phyloP scores from a whole-genome alignment of 2,888 invertebrate species.

The Psococerastis gibbosa region DNA sequence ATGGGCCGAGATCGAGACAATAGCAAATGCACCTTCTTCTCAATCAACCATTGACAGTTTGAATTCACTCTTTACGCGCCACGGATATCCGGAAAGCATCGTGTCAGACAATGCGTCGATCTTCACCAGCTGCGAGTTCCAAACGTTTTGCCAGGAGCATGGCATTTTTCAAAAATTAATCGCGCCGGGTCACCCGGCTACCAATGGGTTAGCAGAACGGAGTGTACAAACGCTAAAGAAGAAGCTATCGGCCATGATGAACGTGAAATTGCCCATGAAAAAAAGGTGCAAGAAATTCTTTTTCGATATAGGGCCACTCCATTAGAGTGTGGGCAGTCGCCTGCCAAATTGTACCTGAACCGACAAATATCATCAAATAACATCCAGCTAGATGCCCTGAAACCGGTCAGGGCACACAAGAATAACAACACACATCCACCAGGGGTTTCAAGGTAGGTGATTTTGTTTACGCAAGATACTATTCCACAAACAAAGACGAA shows the following conservation, averaged over 20 bases:
- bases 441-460: too few relatives aligned
- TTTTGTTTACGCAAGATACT: too few relatives aligned
- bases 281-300: too few relatives aligned
- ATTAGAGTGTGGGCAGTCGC: constrained; percentile 13
- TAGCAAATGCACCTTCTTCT: constrained; percentile 17
- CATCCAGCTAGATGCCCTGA: constrained; percentile 13
- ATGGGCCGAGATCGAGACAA: constrained; percentile 20
- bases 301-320: constrained; percentile 16
- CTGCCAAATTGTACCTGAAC: constrained; percentile 15
- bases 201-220: too few relatives aligned
- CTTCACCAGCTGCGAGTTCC: constrained; percentile 17
- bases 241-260: constrained; percentile 9
- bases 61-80: constrained; percentile 16
- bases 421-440: too few relatives aligned
- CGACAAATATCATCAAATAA: constrained; percentile 12
- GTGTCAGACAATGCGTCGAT: constrained; percentile 19
- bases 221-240: constrained; percentile 15
- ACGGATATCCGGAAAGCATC: constrained; percentile 18
- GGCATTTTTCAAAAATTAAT: too few relatives aligned
- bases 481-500: too few relatives aligned
- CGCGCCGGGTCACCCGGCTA: too few relatives aligned
- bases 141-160: constrained; percentile 15
- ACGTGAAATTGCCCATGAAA: constrained; percentile 12
- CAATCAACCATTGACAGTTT: constrained; percentile 16
- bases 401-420: too few relatives aligned